Conservation (phyloP, 2,797 vertebrate genomes). For the Pygocentrus nattereri region DNA sequence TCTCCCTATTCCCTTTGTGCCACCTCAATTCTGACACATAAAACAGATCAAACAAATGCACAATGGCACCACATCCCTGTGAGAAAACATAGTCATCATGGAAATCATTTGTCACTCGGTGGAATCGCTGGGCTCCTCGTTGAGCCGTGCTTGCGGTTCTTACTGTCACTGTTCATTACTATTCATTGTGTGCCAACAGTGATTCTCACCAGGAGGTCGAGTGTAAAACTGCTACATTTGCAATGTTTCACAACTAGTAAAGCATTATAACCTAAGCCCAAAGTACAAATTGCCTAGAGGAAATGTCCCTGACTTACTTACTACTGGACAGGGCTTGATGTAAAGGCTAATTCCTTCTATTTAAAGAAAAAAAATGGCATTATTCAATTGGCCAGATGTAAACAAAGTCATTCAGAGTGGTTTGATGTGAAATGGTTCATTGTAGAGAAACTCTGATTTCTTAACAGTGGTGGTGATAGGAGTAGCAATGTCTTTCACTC, state of each 20-base stretch:
- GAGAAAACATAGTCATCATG: background rate
- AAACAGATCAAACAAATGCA: background rate
- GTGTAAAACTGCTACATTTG: constrained; percentile 45
- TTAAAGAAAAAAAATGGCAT: too few relatives aligned
- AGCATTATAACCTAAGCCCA: too few relatives aligned
- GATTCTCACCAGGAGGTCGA: constrained; percentile 64
- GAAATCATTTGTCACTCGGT: constrained; percentile 22
- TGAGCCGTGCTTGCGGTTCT: constrained; percentile 29
- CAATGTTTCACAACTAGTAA: background rate
- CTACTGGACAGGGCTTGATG: too few relatives aligned
- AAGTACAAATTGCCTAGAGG: too few relatives aligned
- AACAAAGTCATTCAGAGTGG: too few relatives aligned
- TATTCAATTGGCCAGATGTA: too few relatives aligned
- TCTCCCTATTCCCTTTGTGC: background rate
- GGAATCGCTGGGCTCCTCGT: background rate
- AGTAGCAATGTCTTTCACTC: too few relatives aligned
- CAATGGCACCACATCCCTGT: background rate
- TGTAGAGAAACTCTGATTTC: too few relatives aligned
- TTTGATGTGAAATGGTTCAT: too few relatives aligned
- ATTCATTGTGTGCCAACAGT: constrained; percentile 17
- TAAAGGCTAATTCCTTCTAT: too few relatives aligned
- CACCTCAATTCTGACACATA: background rate
- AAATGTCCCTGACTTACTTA: too few relatives aligned
- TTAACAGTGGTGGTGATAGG: too few relatives aligned
- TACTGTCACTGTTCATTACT: constrained; percentile 52